Base-by-base conservation (phyloP, 2,797 vertebrate species). In the Alectoris magna region DNA sequence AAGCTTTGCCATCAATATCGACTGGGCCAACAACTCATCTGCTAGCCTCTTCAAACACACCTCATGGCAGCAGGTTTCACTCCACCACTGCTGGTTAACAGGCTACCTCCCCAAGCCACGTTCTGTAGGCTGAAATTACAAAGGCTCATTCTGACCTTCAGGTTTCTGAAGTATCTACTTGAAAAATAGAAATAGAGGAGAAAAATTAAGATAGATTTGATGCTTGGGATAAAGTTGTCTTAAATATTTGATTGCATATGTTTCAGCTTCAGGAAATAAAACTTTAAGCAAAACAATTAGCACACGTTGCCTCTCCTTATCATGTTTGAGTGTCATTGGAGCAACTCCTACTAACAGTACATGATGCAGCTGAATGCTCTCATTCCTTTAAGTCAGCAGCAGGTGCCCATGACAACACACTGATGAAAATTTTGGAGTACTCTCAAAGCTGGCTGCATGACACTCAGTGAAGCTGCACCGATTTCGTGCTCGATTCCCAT, bases 61-160 rank as follows among this genome's bases (percentile, higher is more conserved):
- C 48, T 58, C 2, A 1, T 16, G 26, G 36, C 1, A n/a, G 46
- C 2, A 7, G 51, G 17, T 10, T 71, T 64, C 68, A 51, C 71
- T 60, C 66, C 39, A 76, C 36, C 51, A 3, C 1, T 70, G 0
- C 5, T 19, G 36, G 38, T 68, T 66, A 78, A 76, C 0, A 4
- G 43, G 63, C 53, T 49, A 76, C 2, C 0, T 38, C 64, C n/a
- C 38, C 5, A 48, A 74, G 44, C 27, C 49, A 39, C 1, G 5
- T 39, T 53, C 27, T 23, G 14, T 14, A 67, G 14, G 36, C 46
- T 85, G 64, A 14, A 55, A 76, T 29, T 43, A 67, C 46, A 38
- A 67, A 73, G 31, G 15, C 17, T 92, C 1, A 0, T 46, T 26
- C 34, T 17, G 36, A 58, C 36, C 66, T 71, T 71, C 58, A 44